Base-by-base conservation (phyloP, 2,113 vertebrate species). In the Coptodon rendalli region DNA sequence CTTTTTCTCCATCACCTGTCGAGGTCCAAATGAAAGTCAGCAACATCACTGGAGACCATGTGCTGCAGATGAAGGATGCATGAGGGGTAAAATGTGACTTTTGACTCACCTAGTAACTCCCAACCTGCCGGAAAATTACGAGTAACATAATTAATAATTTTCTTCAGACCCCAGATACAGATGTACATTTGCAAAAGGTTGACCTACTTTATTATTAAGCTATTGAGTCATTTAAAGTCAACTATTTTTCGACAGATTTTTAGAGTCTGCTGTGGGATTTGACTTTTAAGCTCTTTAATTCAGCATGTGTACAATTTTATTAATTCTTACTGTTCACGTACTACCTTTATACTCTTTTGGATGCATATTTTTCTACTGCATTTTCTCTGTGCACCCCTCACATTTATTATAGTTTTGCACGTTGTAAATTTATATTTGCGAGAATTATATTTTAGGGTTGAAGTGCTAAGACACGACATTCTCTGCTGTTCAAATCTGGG, bases 1-100 rank as follows among this genome's bases (percentile, higher is more conserved):
- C 59, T 27, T 95, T 93, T 81, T 96, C 95, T 93, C 89, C 86
- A 38, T 92, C 93, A 80, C 85, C 95, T 96, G 83, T 50, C 2
- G 10, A 24, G 13, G 29, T 13, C 9, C 12, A 85, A 68, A 84
- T 83, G 2, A 53, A 6, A 43, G 29, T 84, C 10, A 68, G 9
- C 4, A 31, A 52, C 8, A 5, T 50, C 19, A 45, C 7, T 8
- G 84, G 1, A 24, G 27, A 66, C 43, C 3, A 6, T 54, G 38
- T 48, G 82, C 2, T 43, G 9, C 43, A 48, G 7, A 8, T 22
- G 34, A 81, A 71, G 27, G 29, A 54, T 54, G 31, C 79, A 7
- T 76, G 13, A 68, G 22, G 7, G 14, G 86, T 34, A 3, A 80
- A 80, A 76, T 45, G 19, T 57, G 27, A 43, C 19, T 29, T 36